phyloP scores from a whole-genome alignment of 2,888 invertebrate species.

The Diplazon laetatorius region DNA sequence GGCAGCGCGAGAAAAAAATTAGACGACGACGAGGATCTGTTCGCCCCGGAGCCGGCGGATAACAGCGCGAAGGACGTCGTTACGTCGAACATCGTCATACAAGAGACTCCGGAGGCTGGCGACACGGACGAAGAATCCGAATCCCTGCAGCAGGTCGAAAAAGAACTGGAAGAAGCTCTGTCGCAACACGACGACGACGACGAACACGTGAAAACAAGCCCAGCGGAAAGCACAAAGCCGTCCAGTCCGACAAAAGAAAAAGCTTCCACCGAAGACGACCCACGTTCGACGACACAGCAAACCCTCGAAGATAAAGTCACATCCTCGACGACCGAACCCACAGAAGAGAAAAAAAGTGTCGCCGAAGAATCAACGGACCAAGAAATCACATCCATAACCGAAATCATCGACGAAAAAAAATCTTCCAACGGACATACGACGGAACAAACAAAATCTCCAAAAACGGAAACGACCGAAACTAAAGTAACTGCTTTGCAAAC shows the following conservation, averaged over 20 bases:
- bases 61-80: constrained; percentile 9
- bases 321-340: neutral
- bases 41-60: neutral
- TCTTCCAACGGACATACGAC: neutral
- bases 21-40: constrained; percentile 24
- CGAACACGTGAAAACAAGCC: neutral
- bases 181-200: constrained; percentile 37
- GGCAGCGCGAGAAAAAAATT: constrained; percentile 40
- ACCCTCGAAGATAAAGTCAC: neutral
- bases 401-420: neutral
- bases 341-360: neutral
- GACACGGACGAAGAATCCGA: constrained; percentile 5
- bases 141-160: constrained; percentile 51
- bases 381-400: neutral
- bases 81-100: constrained; percentile 37
- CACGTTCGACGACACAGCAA: neutral
- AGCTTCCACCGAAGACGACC: neutral
- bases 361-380: constrained; percentile 28
- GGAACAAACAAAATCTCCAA: neutral
- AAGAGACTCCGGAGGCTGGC: constrained; percentile 45
- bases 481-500: neutral
- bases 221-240: neutral
- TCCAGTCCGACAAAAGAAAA: neutral
- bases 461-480: neutral
- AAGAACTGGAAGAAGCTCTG: constrained; percentile 50